Conservation (phyloP, 2,113 vertebrate genomes). For the Piprites chloris region DNA sequence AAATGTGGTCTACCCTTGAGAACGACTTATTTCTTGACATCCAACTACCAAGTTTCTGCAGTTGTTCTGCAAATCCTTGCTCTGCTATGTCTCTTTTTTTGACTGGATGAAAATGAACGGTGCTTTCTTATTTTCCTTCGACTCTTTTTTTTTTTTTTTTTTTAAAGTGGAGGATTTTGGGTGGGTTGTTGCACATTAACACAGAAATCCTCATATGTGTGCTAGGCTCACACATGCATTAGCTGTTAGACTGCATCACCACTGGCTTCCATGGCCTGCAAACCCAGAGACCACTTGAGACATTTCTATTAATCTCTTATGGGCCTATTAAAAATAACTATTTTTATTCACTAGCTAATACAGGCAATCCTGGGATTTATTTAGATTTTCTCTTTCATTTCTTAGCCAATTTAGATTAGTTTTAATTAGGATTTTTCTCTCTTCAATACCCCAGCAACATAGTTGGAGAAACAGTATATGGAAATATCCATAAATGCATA, state of each 20-base stretch:
- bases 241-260: neutral
- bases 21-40: neutral
- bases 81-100: fast-evolving
- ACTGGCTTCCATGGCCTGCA: neutral
- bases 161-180: neutral
- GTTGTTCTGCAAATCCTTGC: neutral
- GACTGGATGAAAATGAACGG: neutral
- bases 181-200: neutral
- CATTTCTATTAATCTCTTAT: constrained; percentile 54
- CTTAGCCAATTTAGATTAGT: constrained; percentile 60
- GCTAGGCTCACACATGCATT: neutral
- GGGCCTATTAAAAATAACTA: constrained; percentile 29
- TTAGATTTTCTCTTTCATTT: constrained; percentile 67
- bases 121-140: neutral
- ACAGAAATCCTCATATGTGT: neutral
- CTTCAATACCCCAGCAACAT: constrained; percentile 54
- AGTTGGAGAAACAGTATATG: constrained; percentile 56
- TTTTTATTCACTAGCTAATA: constrained; percentile 54
- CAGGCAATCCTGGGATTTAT: constrained; percentile 58
- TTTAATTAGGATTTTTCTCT: constrained; percentile 70
- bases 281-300: constrained; percentile 20
- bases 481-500: constrained; percentile 65
- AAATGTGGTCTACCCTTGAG: neutral
- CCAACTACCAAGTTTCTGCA: neutral
- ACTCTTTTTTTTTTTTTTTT: neutral